phyloP scores from a whole-genome alignment of 64 coral and sea anemone species.

The Montipora capricornis region DNA sequence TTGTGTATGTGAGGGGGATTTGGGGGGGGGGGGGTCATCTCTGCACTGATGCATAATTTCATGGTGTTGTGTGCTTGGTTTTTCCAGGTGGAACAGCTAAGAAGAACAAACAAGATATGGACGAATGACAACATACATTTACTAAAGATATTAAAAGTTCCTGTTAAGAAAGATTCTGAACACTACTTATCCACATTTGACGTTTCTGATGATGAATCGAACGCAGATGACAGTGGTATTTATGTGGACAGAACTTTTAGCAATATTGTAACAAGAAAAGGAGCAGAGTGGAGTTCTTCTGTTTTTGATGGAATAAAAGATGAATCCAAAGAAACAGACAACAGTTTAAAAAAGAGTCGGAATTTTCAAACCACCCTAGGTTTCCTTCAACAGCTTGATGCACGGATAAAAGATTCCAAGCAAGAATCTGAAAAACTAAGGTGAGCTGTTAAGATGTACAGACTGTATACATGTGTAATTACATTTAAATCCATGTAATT shows the following conservation, averaged over 20 bases:
- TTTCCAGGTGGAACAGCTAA: slow-evolving; percentile 77
- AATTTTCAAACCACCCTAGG: not conserved
- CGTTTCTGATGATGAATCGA: slow-evolving; percentile 35
- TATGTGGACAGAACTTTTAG: not conserved
- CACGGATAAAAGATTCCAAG: slow-evolving; percentile 58
- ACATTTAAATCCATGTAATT: too few relatives aligned
- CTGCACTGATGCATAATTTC: too few relatives aligned
- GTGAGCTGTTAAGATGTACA: slow-evolving; percentile 1
- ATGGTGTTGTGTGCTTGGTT: too few relatives aligned
- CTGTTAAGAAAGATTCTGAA: slow-evolving; percentile 38
- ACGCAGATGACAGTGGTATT: slow-evolving; percentile 2
- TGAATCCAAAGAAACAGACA: not conserved
- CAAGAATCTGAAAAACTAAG: slow-evolving; percentile 75
- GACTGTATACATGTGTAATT: too few relatives aligned
- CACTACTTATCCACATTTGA: slow-evolving; percentile 18
- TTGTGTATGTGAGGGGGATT: too few relatives aligned
- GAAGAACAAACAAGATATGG: slow-evolving; percentile 81
- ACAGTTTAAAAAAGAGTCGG: not conserved
- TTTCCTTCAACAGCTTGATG: slow-evolving; percentile 72
- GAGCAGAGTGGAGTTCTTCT: not conserved
- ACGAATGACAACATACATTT: slow-evolving; percentile 85
- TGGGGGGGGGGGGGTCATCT: too few relatives aligned
- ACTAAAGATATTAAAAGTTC: slow-evolving; percentile 78
- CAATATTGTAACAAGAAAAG: not conserved
- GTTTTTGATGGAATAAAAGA: not conserved